Percentiles rank a stretch among this genome's conserved stretches.
Conservation (phyloP, 2,888 invertebrate species). For the Venustoraphidia nigricollis region DNA sequence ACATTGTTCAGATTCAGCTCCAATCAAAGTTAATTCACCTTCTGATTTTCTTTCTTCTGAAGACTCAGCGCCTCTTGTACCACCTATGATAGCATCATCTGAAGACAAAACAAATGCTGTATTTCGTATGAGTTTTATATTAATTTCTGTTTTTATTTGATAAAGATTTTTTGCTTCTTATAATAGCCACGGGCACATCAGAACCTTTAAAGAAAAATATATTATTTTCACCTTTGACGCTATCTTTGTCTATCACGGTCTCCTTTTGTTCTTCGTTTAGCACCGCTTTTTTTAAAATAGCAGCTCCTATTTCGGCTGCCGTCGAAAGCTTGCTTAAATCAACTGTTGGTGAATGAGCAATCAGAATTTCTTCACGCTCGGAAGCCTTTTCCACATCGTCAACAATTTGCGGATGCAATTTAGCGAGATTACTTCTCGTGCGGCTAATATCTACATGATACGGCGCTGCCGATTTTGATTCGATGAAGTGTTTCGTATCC, state of each 20-base stretch:
- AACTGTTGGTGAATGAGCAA: constrained; percentile 19
- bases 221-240: constrained; percentile 14
- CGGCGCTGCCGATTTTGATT: constrained; percentile 44
- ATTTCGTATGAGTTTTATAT: too few species aligned
- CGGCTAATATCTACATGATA: constrained; percentile 48
- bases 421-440: constrained; percentile 17
- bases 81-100: not conserved
- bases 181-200: too few species aligned
- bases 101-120: not conserved
- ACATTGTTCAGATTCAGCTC: constrained; percentile 52
- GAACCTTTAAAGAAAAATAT: too few species aligned
- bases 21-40: constrained; percentile 39
- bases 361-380: constrained; percentile 17
- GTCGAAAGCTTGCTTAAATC: not conserved
- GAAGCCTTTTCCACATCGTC: constrained; percentile 15
- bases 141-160: too few species aligned
- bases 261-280: constrained; percentile 3
- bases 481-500: constrained; percentile 39
- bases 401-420: constrained; percentile 16
- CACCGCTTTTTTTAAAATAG: not conserved
- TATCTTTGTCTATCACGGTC: constrained; percentile 14
- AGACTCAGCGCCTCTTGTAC: not conserved
- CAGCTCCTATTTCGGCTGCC: not conserved
- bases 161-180: too few species aligned
- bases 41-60: constrained; percentile 3